Base-by-base conservation (phyloP, 2,888 invertebrate species). In the Diarsia rubi region DNA sequence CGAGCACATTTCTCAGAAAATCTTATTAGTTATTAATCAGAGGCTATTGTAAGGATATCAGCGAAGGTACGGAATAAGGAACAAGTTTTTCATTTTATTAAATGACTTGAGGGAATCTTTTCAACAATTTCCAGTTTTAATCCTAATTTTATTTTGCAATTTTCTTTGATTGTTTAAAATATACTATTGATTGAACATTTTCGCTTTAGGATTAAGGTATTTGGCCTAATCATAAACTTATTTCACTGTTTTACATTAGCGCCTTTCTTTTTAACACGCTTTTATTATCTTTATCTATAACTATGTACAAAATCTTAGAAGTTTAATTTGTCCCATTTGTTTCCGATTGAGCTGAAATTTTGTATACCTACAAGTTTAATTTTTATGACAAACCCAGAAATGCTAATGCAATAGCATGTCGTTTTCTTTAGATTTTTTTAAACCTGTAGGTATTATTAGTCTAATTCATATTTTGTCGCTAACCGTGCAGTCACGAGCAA, bases 21-120 rank as follows among this genome's bases (percentile, higher is more conserved):
- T 68, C 67, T 70, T 78, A 78, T 82, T 78, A 78, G 59, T 71
- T 62, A 84, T 82, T 68, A 78, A 85, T 85, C 78, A 85, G 69
- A 49, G 52, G 31, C 65, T 74, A 82, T 85, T 84, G 78, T 80
- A 37, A 65, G 72, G 73, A 65, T 69, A 73, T 76, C 42, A 78
- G 27, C 57, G 54, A 62, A 70, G 73, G 45, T 69, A 81, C 62
- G 37, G 68, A 71, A 84, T 63, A 74, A 78, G 49, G 63, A 73
- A 78, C 52, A 73, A 78, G 69, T 73, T 52, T 76, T 66, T 73
- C 37, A 73, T 57, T 81, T 78, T 57, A 69, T 67, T 42, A 73
- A 78, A 74, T 54, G 47, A 67, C 60, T 78, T 62, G 47, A 64
- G 27, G 37, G 37, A 69, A 65, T 71, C 67, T 67, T 78, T 78